phyloP scores from a whole-genome alignment of 2,797 vertebrate species.

The Tangara arthus region DNA sequence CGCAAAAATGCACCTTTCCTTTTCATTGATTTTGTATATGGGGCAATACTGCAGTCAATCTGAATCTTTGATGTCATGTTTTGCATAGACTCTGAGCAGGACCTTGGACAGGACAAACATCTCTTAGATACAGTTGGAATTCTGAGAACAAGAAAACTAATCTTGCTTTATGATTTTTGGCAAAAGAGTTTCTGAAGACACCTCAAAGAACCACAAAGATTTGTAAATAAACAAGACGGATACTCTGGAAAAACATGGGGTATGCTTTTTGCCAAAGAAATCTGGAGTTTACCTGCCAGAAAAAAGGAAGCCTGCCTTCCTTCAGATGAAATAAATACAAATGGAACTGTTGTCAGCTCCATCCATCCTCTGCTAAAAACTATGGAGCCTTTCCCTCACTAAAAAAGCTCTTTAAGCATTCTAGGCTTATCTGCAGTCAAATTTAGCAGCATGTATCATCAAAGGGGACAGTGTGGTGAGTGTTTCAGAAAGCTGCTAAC shows the following conservation, averaged over 20 bases:
- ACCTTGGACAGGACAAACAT: not conserved
- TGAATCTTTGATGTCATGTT: not conserved
- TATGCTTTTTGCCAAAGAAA: not conserved
- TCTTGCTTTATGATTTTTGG: not conserved
- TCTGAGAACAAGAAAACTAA: not conserved
- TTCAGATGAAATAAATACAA: not conserved
- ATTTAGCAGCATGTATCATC: constrained; percentile 11
- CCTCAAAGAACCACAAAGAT: not conserved
- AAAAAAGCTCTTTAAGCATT: not conserved
- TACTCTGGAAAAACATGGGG: not conserved
- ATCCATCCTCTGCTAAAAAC: not conserved
- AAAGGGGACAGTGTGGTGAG: not conserved
- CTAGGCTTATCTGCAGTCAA: not conserved
- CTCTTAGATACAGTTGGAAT: not conserved
- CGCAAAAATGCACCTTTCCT: not conserved
- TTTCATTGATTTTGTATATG: not conserved
- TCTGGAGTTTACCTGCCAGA: not conserved
- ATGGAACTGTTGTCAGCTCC: not conserved
- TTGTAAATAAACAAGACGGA: not conserved
- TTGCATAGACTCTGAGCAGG: not conserved
- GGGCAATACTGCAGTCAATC: not conserved
- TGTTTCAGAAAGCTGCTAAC: not conserved
- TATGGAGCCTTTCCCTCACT: not conserved
- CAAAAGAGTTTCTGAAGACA: not conserved
- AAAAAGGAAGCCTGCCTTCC: not conserved